A percentile compares a stretch with the other conserved stretches of the same genome.
Evolutionary conservation across 2,113 vertebrate species (phyloP).

Genomic region (Gobius niger): DNA sequence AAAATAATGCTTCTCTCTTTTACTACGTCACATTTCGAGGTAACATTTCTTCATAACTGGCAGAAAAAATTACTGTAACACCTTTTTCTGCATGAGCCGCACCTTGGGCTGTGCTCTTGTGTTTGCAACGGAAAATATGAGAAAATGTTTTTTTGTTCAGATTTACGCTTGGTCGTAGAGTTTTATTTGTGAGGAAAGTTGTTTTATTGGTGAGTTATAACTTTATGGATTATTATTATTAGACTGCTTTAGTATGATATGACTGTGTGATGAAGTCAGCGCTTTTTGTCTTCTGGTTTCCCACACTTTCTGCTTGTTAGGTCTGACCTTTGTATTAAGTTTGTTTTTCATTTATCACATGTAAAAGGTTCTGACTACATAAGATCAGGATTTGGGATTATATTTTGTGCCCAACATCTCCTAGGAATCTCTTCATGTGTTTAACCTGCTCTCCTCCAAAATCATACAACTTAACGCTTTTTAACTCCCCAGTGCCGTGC

Average conservation of each 20-base stretch:
- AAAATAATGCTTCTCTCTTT: conserved; percentile 24
- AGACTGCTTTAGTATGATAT: neutral
- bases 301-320: neutral
- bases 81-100: conserved; percentile 27
- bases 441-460: too few relatives aligned
- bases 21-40: conserved; percentile 15
- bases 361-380: too few relatives aligned
- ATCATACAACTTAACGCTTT: neutral
- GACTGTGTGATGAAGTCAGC: neutral
- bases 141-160: conserved; percentile 32
- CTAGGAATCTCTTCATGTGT: too few relatives aligned
- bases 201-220: conserved; percentile 7
- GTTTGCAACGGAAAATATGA: conserved; percentile 55
- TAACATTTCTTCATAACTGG: conserved; percentile 40
- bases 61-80: conserved; percentile 39
- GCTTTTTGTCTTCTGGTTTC: neutral
- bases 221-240: neutral
- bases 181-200: conserved; percentile 19
- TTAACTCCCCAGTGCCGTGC: conserved; percentile 29
- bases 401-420: neutral
- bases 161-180: conserved; percentile 20
- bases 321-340: too few relatives aligned
- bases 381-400: conserved; percentile 3
- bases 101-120: conserved; percentile 27
- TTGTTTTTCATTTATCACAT: neutral